Percentiles rank a stretch among this genome's conserved stretches.
These are phyloP conservation scores for Melanchra persicariae DNA, from an alignment of 2,888 invertebrate genomes.

Conservation along the genomic window DNA sequence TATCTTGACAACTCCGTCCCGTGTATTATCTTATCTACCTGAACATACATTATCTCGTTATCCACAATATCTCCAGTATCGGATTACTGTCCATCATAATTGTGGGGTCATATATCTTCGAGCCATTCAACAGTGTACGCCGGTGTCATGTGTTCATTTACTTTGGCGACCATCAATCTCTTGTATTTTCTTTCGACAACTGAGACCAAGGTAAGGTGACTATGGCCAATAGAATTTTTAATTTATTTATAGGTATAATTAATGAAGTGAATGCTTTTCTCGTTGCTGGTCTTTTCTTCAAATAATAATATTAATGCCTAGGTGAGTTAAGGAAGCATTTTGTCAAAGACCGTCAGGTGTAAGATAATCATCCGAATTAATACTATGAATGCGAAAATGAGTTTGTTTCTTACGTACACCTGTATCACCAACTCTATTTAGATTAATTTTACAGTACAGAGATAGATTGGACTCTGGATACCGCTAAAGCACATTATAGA, in stretches of 20 bases:
- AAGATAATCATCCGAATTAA: too few relatives aligned
- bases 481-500: too few relatives aligned
- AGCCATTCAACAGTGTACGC: conserved; percentile 53
- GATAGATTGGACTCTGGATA: too few relatives aligned
- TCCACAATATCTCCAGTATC: conserved; percentile 46
- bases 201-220: not conserved
- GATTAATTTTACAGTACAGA: too few relatives aligned
- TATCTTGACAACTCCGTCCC: conserved; percentile 27
- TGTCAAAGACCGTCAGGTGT: not conserved
- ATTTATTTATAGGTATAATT: not conserved
- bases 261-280: not conserved
- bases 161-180: conserved; percentile 26
- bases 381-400: too few relatives aligned
- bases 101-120: conserved; percentile 65
- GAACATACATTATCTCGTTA: conserved; percentile 26
- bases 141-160: conserved; percentile 45
- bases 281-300: not conserved
- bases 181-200: conserved; percentile 15
- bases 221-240: not conserved
- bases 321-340: not conserved
- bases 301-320: too few relatives aligned
- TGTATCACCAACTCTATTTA: too few relatives aligned
- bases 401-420: too few relatives aligned
- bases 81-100: conserved; percentile 64
- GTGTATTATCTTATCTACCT: not conserved